Percentiles rank a stretch among this genome's conserved stretches.
Conservation (phyloP, 2,888 invertebrate species). For the Acanthacorydalis orientalis region DNA sequence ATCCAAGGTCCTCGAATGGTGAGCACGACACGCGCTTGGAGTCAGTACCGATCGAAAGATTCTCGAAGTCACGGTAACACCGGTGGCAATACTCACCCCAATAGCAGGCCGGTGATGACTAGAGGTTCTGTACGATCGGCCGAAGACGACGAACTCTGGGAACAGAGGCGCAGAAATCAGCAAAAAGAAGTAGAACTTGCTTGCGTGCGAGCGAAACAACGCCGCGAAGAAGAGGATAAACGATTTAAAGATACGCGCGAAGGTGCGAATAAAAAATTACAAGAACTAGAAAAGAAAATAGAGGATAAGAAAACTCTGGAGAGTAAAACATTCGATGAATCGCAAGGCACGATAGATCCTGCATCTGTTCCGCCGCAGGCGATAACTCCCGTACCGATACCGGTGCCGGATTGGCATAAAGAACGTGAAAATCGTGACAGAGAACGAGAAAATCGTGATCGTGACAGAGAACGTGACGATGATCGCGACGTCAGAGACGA, state of each 20-base stretch:
- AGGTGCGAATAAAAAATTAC: constrained; percentile 46
- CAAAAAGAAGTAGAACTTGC: constrained; percentile 18
- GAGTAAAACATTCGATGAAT: constrained; percentile 25
- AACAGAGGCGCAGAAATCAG: constrained; percentile 38
- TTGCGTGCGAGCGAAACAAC: constrained; percentile 66
- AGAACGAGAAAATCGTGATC: constrained; percentile 23
- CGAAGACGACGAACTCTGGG: constrained; percentile 47
- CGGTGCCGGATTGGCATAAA: constrained; percentile 35
- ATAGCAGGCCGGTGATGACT: constrained; percentile 11
- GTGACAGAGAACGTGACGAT: constrained; percentile 12
- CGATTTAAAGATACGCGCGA: constrained; percentile 41
- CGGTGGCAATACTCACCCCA: constrained; percentile 24
- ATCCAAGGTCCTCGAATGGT: constrained; percentile 10
- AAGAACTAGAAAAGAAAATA: constrained; percentile 48
- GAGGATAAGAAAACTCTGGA: constrained; percentile 37
- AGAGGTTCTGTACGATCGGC: constrained; percentile 16
- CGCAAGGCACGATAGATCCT: constrained; percentile 26
- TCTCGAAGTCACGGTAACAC: constrained; percentile 35
- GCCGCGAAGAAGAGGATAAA: constrained; percentile 80
- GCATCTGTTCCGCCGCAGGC: constrained; percentile 23
- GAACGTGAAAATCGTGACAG: constrained; percentile 26
- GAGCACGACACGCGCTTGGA: constrained; percentile 14
- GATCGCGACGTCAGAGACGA: constrained; percentile 20
- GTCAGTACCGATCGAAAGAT: neutral
- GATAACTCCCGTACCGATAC: constrained; percentile 28